Conservation (phyloP, 2,113 vertebrate genomes). For the Arvicanthis niloticus region DNA sequence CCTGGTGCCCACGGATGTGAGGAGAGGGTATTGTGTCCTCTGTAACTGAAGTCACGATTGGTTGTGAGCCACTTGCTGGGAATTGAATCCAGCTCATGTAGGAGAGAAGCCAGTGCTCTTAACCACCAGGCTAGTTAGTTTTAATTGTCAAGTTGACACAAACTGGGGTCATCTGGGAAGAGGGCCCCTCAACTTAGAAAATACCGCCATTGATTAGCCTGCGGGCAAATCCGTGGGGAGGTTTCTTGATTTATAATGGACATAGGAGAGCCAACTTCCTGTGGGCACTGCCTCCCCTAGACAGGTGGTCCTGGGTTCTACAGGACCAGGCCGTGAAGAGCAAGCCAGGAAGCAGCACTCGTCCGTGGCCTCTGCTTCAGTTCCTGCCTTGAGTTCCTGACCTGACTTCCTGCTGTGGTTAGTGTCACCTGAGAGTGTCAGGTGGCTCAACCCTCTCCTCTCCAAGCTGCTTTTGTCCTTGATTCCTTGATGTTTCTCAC, state of each 20-base stretch:
- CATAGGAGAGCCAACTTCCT: neutral
- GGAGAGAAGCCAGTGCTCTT: neutral
- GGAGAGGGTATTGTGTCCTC: neutral
- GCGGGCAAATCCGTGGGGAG: too few species aligned
- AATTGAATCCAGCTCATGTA: neutral
- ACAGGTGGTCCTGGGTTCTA: too few species aligned
- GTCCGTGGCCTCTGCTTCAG: too few species aligned
- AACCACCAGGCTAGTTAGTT: neutral
- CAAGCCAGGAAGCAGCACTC: too few species aligned
- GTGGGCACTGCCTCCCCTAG: neutral
- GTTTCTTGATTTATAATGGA: too few species aligned
- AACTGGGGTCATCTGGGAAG: neutral
- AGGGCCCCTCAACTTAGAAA: neutral
- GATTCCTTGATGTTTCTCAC: neutral
- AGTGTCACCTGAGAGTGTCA: neutral
- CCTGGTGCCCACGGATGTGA: neutral
- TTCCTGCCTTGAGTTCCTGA: too few species aligned
- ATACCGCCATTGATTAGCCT: neutral
- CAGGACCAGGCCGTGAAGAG: too few species aligned
- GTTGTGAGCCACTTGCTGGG: neutral
- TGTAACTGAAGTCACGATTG: neutral
- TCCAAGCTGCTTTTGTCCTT: neutral
- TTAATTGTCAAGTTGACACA: neutral
- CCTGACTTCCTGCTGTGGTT: too few species aligned
- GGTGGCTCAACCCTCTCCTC: neutral